Conservation (phyloP, 2,888 invertebrate species). For the Phasia obesa region DNA sequence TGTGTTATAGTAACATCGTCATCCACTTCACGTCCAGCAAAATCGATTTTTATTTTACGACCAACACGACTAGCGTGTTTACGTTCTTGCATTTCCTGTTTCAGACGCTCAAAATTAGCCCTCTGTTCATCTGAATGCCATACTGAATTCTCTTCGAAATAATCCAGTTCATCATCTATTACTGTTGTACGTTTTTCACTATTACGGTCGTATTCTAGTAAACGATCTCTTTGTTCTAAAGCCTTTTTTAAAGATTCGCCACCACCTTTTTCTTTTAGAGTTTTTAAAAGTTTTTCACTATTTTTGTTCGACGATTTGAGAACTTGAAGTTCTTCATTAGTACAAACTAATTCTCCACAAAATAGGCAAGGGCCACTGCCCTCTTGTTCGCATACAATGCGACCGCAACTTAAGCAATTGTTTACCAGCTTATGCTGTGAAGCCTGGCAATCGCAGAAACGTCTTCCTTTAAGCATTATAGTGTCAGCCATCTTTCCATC, state of each 20-base stretch:
- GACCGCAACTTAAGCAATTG: constrained; percentile 96
- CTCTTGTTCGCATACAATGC: constrained; percentile 97
- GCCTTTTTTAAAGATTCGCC: constrained; percentile 89
- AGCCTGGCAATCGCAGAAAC: constrained; percentile 96
- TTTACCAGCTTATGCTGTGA: constrained; percentile 93
- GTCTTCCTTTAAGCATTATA: constrained; percentile 88
- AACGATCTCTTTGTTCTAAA: constrained; percentile 89
- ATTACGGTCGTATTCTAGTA: constrained; percentile 92
- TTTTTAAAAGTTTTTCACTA: constrained; percentile 86
- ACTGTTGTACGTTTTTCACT: constrained; percentile 84
- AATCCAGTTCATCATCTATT: constrained; percentile 95
- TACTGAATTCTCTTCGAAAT: constrained; percentile 91
- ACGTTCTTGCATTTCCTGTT: constrained; percentile 86
- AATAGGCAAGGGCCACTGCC: constrained; percentile 98
- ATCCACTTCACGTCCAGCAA: constrained; percentile 86
- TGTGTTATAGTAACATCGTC: constrained; percentile 82
- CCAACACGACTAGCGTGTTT: constrained; percentile 87
- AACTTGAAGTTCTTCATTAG: constrained; percentile 87
- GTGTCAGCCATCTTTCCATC: constrained; percentile 86
- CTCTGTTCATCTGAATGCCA: constrained; percentile 91
- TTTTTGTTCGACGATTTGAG: constrained; percentile 87
- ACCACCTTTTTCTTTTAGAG: constrained; percentile 86
- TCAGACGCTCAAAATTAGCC: constrained; percentile 86
- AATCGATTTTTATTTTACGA: constrained; percentile 90
- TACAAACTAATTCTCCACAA: constrained; percentile 93